Conservation (phyloP, 2,113 vertebrate genomes). For the Ammodytes dubius region DNA sequence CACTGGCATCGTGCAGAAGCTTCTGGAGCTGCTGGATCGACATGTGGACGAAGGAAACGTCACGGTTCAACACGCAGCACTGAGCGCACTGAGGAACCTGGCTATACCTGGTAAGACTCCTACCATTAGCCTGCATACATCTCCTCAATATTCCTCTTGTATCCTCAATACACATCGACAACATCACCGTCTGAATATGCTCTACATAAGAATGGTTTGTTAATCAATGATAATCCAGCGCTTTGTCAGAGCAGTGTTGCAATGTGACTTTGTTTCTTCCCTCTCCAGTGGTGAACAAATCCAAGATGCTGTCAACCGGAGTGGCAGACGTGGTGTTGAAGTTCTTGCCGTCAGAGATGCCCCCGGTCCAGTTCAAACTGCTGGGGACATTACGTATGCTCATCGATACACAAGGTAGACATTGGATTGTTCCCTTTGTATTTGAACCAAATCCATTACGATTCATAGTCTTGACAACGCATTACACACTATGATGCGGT, state of each 20-base stretch:
- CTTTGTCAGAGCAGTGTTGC: not conserved
- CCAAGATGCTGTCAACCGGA: conserved; percentile 96
- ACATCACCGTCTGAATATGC: not conserved
- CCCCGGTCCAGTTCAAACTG: conserved; percentile 98
- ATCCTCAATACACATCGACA: too few species aligned
- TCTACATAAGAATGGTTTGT: not conserved
- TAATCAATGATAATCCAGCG: not conserved
- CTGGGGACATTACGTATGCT: conserved; percentile 98
- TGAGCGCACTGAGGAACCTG: conserved; percentile 96
- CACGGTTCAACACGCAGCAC: conserved; percentile 95
- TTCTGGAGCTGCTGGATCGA: conserved; percentile 93
- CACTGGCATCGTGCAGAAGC: conserved; percentile 95
- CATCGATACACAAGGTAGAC: conserved; percentile 97
- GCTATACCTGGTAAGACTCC: conserved; percentile 92
- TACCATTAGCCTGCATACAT: not conserved
- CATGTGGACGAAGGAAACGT: conserved; percentile 97
- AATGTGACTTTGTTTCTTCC: conserved; percentile 40
- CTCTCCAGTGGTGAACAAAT: conserved; percentile 95
- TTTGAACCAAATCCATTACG: not conserved
- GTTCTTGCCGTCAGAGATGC: conserved; percentile 98
- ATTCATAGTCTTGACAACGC: not conserved
- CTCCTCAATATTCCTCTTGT: too few species aligned
- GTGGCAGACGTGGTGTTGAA: conserved; percentile 95
- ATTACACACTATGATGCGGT: not conserved
- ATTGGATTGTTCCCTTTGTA: not conserved